Conservation (phyloP, 2,888 invertebrate species). For the Rhimphoctona megacephalus region DNA sequence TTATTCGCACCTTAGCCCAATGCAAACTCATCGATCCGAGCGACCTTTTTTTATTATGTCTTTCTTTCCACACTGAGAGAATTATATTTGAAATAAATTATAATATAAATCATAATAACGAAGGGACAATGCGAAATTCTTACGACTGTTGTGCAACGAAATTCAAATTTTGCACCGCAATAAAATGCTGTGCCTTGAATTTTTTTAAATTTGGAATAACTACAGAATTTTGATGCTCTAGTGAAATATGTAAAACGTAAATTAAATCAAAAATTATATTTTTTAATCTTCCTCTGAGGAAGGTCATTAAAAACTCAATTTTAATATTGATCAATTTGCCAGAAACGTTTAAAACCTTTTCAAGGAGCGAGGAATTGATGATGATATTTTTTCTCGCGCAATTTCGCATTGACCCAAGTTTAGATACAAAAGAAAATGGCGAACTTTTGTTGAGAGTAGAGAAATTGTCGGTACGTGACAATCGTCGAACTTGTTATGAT, state of each 20-base stretch:
- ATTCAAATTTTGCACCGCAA: not conserved
- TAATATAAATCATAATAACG: not conserved
- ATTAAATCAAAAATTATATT: no score
- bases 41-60: not conserved
- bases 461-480: not conserved
- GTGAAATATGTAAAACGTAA: no score
- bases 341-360: no score
- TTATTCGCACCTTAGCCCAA: constrained; percentile 25
- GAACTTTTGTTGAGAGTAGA: not conserved
- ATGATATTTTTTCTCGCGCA: not conserved
- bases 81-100: not conserved
- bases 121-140: no score
- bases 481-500: constrained; percentile 44
- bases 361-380: not conserved
- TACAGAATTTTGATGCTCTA: no score
- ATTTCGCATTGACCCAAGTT: not conserved
- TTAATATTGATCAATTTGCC: no score
- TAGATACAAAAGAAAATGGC: not conserved
- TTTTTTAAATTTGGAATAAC: no score
- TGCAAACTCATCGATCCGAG: constrained; percentile 26
- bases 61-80: not conserved
- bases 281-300: no score
- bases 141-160: not conserved
- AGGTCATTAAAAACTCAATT: no score
- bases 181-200: not conserved